Evolutionary conservation across 92 coral and sea anemone species (phyloP), one percentile per base, ranked within the genome.

Genomic region (Pocillopora grandis): DNA sequence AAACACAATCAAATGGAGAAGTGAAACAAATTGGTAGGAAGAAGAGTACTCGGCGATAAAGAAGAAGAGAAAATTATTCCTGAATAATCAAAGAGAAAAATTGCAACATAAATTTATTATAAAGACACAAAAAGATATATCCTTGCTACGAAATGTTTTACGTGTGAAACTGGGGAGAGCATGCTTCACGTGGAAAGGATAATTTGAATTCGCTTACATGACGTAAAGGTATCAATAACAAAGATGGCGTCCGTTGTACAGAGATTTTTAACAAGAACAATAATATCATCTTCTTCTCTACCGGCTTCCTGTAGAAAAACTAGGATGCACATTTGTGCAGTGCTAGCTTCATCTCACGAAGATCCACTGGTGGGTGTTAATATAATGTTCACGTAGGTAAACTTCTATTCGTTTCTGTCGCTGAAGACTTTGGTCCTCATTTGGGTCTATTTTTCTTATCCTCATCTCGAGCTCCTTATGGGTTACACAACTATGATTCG

Each of bases 331-430:
- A 59, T 63, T n/a, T 36, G 52, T 12, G 37, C 55, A 42, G 63
- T 89, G 49, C 65, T 58, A n/a, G 72, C 74, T 42, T 87, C 92
- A 15, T 80, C 85, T 64, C 95, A 92, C 71, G 76, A 83, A 61
- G 89, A 92, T 76, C 93, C 93, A 4, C 79, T 92, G 83, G 91
- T 87, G 62, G 75, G 90, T 80, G 18, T 33, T 72, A 3, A 2
- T 10, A 37, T 48, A 8, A 42, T 75, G n/a, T 48, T 27, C 5
- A 18, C 49, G 14, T 17, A 42, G 0, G 8, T 42, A 42, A 42
- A 42, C 52, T 42, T 42, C 5, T 42, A 7, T 42, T 42, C 52
- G 52, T 7, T 3, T 42, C 52, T 0, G 52, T 42, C 52, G 8
- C 52, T 3, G 52, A 42, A 42, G 8, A 42, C 31, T 27, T 42